Conservation (phyloP, 2,113 vertebrate genomes). For the Corythaixoides concolor region DNA sequence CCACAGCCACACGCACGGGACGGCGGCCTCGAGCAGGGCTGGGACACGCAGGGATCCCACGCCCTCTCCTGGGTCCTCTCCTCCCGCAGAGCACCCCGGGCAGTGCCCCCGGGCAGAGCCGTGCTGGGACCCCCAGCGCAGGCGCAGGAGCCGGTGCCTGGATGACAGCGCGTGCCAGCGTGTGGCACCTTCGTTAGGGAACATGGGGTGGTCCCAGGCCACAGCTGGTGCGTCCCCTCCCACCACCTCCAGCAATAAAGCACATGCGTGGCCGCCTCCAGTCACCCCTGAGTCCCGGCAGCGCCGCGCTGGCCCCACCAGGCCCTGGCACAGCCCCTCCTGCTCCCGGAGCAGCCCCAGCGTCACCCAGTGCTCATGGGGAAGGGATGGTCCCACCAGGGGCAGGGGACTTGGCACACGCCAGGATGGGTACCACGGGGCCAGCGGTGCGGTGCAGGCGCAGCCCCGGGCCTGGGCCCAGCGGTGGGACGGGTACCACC, state of each 20-base stretch:
- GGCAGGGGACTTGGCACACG: neutral
- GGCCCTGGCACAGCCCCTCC: rapidly evolving
- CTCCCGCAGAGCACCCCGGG: neutral
- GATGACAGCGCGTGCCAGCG: neutral
- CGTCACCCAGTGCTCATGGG: rapidly evolving
- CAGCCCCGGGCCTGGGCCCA: neutral
- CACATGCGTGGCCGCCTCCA: neutral
- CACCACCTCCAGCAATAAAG: too few relatives aligned
- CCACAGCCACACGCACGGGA: rapidly evolving
- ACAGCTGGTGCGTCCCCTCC: too few relatives aligned
- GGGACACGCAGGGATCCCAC: neutral
- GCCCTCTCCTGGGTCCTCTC: rapidly evolving
- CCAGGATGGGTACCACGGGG: rapidly evolving
- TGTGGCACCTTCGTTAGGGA: too few relatives aligned
- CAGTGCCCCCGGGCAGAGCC: neutral
- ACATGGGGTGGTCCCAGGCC: too few relatives aligned
- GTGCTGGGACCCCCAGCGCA: neutral
- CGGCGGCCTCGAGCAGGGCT: rapidly evolving
- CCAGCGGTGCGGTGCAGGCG: rapidly evolving
- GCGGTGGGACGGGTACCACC: neutral
- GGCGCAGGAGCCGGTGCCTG: neutral
- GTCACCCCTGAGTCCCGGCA: rapidly evolving
- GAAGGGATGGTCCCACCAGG: neutral
- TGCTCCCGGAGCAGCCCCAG: neutral
- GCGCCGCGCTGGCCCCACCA: neutral